Base-by-base conservation (phyloP, 2,888 invertebrate species). In the Drosophila prolongata region DNA sequence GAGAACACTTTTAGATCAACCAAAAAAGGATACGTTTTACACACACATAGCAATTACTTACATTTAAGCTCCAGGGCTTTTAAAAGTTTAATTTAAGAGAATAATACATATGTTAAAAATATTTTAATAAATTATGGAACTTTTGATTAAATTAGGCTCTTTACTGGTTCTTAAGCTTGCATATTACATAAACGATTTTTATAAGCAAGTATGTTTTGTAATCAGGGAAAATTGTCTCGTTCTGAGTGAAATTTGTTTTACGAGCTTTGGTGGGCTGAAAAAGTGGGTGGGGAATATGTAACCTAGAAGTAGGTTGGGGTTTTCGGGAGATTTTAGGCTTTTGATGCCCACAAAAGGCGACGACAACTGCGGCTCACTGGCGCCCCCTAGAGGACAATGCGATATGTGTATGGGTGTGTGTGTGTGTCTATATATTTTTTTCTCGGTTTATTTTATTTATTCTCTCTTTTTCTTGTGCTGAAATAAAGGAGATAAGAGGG, bases 331-430 rank as follows among this genome's bases (percentile, higher is more conserved):
- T 42, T 54, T 53, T 58, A 40, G 58, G 58, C 58, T 58, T 37
- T 57, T 57, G 37, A 46, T 44, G 61, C 59, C 62, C 66, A 59
- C 65, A 62, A 50, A 62, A 37, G 64, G 64, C 64, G 55, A 56
- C 70, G 60, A 72, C 54, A 72, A 61, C 58, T 38, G 49, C 47
- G 67, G 73, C 76, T 57, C 71, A 58, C 57, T 75, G 72, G 65
- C 65, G 72, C 61, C 66, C 78, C 50, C 76, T 53, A 55, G 57
- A 43, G 78, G 24, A 40, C 65, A 67, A 76, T 65, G 47, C 43
- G 14, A 37, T 52, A 61, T 61, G 35, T 60, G 10, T 43, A 6
- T 42, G 9, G 30, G 10, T 19, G 14, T 43, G 35, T 67, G 47
- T 44, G 30, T 58, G 59, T 72, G 58, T 47, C 61, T 73, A 67